Evolutionary conservation across 53 echinoderm and acorn worm genomes (phyloP).

Genomic region (Stichopus horrens): DNA sequence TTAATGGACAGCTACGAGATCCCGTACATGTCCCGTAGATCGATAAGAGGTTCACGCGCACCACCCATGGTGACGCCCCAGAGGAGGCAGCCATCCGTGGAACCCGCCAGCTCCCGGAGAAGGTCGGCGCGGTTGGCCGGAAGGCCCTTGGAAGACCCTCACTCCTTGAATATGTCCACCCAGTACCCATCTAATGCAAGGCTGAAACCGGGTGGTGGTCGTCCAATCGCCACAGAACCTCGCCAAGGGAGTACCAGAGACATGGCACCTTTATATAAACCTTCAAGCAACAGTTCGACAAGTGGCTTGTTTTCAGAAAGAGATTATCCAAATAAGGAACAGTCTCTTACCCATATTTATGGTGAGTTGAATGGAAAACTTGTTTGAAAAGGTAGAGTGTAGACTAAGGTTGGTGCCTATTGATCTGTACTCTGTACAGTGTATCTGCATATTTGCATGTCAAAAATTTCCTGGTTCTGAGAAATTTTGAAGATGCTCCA

Average conservation of each 20-base stretch:
- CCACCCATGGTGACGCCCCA: conserved; percentile 15
- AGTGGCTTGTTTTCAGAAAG: conserved; percentile 23
- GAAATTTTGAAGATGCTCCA: no score
- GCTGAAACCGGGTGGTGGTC: not conserved
- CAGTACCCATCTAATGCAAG: conserved; percentile 28
- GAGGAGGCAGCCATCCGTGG: conserved; percentile 4
- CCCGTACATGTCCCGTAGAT: conserved; percentile 22
- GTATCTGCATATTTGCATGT: no score
- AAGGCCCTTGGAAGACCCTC: not conserved
- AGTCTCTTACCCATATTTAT: conserved; percentile 58
- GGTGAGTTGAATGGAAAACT: conserved; percentile 27
- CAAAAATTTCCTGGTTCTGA: no score
- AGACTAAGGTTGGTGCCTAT: no score
- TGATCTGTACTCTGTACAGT: no score
- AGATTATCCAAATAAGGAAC: conserved; percentile 35
- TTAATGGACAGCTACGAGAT: conserved; percentile 38
- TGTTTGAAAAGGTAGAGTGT: no score
- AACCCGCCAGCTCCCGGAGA: conserved; percentile 7
- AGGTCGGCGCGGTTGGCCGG: conserved; percentile 24
- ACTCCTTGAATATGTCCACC: conserved; percentile 6
- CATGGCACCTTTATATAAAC: not conserved
- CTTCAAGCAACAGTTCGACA: not conserved
- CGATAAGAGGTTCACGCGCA: not conserved
- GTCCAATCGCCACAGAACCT: conserved; percentile 18
- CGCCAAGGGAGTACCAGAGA: conserved; percentile 26